Conservation (phyloP, 2,113 vertebrate species). For the Felis chaus region DNA sequence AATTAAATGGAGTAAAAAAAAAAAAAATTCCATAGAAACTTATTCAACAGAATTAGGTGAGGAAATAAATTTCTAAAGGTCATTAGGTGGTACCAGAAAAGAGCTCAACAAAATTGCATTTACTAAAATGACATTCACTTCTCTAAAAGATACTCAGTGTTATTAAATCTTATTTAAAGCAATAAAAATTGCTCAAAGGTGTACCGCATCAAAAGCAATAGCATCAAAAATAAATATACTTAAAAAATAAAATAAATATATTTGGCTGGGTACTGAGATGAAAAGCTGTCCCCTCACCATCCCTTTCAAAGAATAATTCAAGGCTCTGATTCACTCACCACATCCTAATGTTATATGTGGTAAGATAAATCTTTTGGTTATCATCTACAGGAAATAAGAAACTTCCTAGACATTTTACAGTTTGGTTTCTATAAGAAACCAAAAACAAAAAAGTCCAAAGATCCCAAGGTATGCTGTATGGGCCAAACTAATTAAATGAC, state of each 20-base stretch:
- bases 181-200: slow-evolving; percentile 29
- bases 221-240: neutral
- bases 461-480: neutral
- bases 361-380: slow-evolving; percentile 65
- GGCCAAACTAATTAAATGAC: slow-evolving; percentile 47
- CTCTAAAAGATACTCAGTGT: slow-evolving; percentile 19
- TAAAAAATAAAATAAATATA: slow-evolving; percentile 7
- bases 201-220: slow-evolving; percentile 7
- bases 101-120: slow-evolving; percentile 5
- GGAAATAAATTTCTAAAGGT: slow-evolving; percentile 50
- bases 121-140: slow-evolving; percentile 45
- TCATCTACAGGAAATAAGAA: slow-evolving; percentile 62
- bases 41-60: slow-evolving; percentile 51
- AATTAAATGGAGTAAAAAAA: neutral
- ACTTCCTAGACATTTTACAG: slow-evolving; percentile 58
- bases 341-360: slow-evolving; percentile 69
- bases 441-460: slow-evolving; percentile 35
- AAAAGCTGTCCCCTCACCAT: slow-evolving; percentile 38
- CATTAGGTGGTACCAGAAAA: slow-evolving; percentile 31
- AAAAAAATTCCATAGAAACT: neutral
- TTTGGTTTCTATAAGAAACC: slow-evolving; percentile 46
- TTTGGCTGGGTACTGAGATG: slow-evolving; percentile 40
- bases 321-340: slow-evolving; percentile 70
- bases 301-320: slow-evolving; percentile 59
- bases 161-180: slow-evolving; percentile 48